Evolutionary conservation across 2,113 vertebrate genomes (phyloP).

Genomic region (Colaptes auratus): DNA sequence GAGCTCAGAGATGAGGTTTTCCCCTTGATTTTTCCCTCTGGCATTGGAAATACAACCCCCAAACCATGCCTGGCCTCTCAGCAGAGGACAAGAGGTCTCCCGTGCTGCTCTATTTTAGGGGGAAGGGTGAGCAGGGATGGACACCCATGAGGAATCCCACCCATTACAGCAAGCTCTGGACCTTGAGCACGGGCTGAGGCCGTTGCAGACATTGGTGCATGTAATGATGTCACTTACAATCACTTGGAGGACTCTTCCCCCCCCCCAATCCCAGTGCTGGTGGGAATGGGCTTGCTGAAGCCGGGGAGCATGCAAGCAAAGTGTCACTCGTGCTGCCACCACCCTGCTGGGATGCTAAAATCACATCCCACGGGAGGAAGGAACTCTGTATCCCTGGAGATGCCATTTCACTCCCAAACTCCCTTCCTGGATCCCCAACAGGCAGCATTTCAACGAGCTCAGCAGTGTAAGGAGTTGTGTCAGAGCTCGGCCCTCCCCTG

Average conservation of each 20-base stretch:
- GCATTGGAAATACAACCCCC: not conserved
- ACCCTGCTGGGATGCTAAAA: not conserved
- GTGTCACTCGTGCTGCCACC: not conserved
- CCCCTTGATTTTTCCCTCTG: not conserved
- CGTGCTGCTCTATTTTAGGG: not conserved
- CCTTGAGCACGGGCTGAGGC: not conserved
- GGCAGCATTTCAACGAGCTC: fast-evolving
- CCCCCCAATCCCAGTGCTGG: fast-evolving
- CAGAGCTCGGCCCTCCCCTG: not conserved
- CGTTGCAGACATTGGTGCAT: not conserved
- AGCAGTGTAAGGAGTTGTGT: not conserved
- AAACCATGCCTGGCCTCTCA: not conserved
- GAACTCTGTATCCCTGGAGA: not conserved
- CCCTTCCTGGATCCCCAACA: not conserved
- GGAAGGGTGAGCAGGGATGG: not conserved
- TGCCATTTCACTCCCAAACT: not conserved
- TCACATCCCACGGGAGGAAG: not conserved
- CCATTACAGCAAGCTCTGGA: not conserved
- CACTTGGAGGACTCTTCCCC: fast-evolving
- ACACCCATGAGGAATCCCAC: not conserved
- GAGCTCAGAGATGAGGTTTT: not conserved
- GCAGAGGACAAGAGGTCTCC: not conserved
- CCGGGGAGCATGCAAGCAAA: fast-evolving
- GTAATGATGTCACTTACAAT: not conserved
- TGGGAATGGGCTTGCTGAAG: not conserved